These are phyloP conservation scores for Tenodera sinensis DNA, from an alignment of 2,888 invertebrate species.

Conservation along the genomic window DNA sequence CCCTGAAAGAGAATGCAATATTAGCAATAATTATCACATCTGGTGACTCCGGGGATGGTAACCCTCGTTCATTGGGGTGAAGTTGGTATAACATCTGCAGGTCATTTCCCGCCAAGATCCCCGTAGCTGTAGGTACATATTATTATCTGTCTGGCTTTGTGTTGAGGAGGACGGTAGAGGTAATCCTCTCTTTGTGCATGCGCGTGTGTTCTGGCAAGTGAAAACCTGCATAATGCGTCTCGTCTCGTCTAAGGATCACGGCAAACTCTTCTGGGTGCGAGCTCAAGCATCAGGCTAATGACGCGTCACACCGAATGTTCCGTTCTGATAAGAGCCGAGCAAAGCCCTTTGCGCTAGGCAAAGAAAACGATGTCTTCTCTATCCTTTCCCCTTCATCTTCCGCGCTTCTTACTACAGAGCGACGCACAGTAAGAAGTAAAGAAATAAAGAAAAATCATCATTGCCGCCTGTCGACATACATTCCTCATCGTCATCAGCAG, in stretches of 20 bases:
- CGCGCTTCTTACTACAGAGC: neutral
- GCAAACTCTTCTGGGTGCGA: slow-evolving; percentile 4
- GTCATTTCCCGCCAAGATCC: neutral
- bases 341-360: neutral
- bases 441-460: neutral
- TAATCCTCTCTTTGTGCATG: neutral
- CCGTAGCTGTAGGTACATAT: neutral
- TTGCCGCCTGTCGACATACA: neutral
- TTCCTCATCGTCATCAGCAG: neutral
- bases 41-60: neutral
- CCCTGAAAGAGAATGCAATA: neutral
- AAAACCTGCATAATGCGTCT: neutral
- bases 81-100: neutral
- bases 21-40: neutral
- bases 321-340: slow-evolving; percentile 20
- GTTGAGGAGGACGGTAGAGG: neutral
- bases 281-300: slow-evolving; percentile 21
- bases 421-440: neutral
- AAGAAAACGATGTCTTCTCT: slow-evolving; percentile 17
- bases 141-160: neutral
- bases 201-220: neutral
- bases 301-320: slow-evolving; percentile 28
- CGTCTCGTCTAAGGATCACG: neutral
- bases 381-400: neutral
- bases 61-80: neutral